phyloP scores from a whole-genome alignment of 1,140 invertebrate species.

The Armadillidium nasatum region DNA sequence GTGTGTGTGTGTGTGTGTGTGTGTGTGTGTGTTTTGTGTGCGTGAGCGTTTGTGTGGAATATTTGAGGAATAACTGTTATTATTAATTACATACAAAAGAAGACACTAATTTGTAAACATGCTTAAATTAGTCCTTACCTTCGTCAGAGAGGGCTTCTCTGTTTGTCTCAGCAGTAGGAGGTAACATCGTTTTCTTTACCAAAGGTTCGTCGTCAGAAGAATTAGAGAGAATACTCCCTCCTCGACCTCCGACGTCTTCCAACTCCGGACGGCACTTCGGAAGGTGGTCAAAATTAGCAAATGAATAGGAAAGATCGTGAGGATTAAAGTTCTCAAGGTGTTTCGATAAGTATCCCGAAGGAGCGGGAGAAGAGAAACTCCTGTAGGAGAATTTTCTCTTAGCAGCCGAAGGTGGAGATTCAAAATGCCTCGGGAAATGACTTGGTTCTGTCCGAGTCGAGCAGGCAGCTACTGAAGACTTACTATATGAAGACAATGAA shows the following conservation, averaged over 20 bases:
- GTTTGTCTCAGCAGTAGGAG: neutral
- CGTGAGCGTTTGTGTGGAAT: no score
- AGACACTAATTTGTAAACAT: no score
- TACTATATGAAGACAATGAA: neutral
- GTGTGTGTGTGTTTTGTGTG: no score
- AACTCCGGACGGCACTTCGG: neutral
- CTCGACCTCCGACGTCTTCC: neutral
- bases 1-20: no score
- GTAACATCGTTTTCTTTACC: neutral
- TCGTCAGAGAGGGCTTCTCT: neutral
- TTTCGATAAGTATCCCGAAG: neutral
- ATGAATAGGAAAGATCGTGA: neutral
- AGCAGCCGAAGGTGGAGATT: neutral
- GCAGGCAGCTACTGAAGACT: neutral
- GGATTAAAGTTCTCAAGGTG: neutral
- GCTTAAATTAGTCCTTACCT: neutral
- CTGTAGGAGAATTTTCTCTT: neutral
- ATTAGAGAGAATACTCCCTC: neutral
- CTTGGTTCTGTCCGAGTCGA: neutral
- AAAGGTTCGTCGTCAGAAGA: neutral
- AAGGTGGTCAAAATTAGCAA: neutral
- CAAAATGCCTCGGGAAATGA: neutral
- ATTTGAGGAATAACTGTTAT: no score
- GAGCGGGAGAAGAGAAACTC: neutral
- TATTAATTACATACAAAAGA: no score